Percentiles rank a stretch among this genome's conserved stretches.
Conservation (phyloP, 2,888 invertebrate genomes). For the Plutella xylostella region DNA sequence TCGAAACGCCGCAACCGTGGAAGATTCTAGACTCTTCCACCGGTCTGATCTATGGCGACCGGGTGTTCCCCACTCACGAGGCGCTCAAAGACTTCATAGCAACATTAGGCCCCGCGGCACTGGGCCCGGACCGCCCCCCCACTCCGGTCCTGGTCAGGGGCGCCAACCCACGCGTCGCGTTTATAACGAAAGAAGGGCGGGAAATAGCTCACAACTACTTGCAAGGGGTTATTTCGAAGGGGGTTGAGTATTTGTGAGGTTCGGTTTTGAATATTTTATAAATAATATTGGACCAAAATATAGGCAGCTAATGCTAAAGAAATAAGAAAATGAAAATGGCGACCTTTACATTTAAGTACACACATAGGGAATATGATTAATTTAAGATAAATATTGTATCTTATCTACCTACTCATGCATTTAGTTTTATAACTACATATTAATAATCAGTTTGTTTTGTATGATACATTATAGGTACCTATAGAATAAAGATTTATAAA, state of each 20-base stretch:
- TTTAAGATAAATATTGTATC: too few relatives aligned
- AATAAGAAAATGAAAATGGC: too few relatives aligned
- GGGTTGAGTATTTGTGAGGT: constrained; percentile 39
- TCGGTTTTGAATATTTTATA: too few relatives aligned
- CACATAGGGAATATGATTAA: too few relatives aligned
- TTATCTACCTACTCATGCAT: too few relatives aligned
- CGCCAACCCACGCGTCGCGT: constrained; percentile 26
- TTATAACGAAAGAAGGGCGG: constrained; percentile 32
- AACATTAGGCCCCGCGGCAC: constrained; percentile 25
- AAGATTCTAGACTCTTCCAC: constrained; percentile 24
- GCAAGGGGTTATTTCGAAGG: constrained; percentile 27
- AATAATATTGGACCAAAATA: too few relatives aligned
- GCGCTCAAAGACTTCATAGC: constrained; percentile 28
- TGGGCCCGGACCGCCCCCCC: constrained; percentile 16
- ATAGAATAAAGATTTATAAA: too few relatives aligned
- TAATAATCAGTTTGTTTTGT: too few relatives aligned
- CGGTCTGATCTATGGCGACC: constrained; percentile 34
- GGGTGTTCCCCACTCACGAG: constrained; percentile 34
- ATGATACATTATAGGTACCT: too few relatives aligned
- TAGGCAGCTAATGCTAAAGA: not conserved
- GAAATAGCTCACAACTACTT: constrained; percentile 43
- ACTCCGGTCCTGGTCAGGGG: constrained; percentile 29
- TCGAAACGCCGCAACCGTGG: constrained; percentile 45
- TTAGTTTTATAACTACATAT: too few relatives aligned
- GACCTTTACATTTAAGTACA: too few relatives aligned